Base-by-base conservation (phyloP, 2,797 vertebrate genomes). In the Antennarius maculatus region DNA sequence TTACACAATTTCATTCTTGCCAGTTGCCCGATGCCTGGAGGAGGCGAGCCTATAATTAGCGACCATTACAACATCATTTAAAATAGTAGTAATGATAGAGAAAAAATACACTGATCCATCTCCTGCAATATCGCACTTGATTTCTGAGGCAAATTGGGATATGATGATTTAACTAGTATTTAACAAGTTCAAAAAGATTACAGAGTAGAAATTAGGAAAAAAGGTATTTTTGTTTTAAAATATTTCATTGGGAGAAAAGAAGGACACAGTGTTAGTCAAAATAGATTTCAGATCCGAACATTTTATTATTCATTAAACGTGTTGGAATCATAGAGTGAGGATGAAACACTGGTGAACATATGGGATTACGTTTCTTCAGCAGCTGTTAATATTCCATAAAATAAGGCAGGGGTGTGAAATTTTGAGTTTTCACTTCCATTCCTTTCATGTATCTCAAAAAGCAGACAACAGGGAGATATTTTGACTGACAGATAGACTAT, bases 21-120 rank as follows among this genome's bases (percentile, higher is more conserved):
- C 12, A 55, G 48, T 39, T 66, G 60, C 29, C 48, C 31, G 1
- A 7, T 27, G 58, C 9, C 59, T 54, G 37, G 23, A 56, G 50
- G 57, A 71, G 42, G 53, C 65, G 41, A 10, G 70, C 7, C 67
- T 73, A 86, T 72, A 71, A 70, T 82, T 88, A 86, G 80, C 34
- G 51, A 56, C 61, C 42, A 52, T 82, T 61, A 74, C 65, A 65
- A 49, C 47, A 67, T 23, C 34, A 51, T 62, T 63, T 43, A 29
- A 28, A 83, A 48, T 5, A 37, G 60, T 14, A 45, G 13, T 49
- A 51, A 56, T 56, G 41, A 6, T 27, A 55, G 17, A 53, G 7
- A 4, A n/a, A n/a, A 9, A 39, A 47, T 1, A 39, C 52, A 37
- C 6, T 54, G 23, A 47, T 9, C 23, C 16, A 42, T 17, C 54